These are phyloP conservation scores for Leptopilina clavipes DNA, from an alignment of 1,140 invertebrate genomes.

Conservation along the genomic window DNA sequence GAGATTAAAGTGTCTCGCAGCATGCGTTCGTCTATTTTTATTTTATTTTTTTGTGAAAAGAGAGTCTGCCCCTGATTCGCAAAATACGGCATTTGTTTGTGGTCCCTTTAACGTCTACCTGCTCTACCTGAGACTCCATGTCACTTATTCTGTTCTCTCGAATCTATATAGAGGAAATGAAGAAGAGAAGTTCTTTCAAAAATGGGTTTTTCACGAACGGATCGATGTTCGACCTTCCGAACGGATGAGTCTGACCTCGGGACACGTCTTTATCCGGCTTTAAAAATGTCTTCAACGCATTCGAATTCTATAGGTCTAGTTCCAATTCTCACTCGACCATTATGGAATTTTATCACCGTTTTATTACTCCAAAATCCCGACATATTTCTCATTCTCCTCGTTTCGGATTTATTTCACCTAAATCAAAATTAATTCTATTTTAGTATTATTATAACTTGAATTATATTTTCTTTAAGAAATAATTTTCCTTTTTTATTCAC, in stretches of 20 bases:
- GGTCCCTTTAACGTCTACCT: constrained; percentile 5
- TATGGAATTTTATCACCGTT: constrained; percentile 8
- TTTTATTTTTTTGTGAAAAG: background rate
- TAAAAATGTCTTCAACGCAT: constrained; percentile 18
- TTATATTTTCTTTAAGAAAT: no score
- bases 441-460: no score
- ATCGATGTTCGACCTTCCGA: constrained; percentile 26
- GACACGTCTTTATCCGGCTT: constrained; percentile 34
- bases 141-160: background rate
- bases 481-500: no score
- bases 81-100: constrained; percentile 9
- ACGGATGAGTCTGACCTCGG: constrained; percentile 13
- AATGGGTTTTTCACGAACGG: constrained; percentile 3
- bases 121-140: background rate
- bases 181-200: background rate
- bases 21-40: background rate
- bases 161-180: background rate
- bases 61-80: constrained; percentile 7
- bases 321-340: constrained; percentile 9
- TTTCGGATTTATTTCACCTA: no score
- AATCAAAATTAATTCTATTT: no score
- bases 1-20: background rate
- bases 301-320: background rate
- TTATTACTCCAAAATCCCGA: background rate
- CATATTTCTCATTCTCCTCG: background rate